phyloP scores from a whole-genome alignment of 2,797 vertebrate species.

The Coranthus polyacanthus region DNA sequence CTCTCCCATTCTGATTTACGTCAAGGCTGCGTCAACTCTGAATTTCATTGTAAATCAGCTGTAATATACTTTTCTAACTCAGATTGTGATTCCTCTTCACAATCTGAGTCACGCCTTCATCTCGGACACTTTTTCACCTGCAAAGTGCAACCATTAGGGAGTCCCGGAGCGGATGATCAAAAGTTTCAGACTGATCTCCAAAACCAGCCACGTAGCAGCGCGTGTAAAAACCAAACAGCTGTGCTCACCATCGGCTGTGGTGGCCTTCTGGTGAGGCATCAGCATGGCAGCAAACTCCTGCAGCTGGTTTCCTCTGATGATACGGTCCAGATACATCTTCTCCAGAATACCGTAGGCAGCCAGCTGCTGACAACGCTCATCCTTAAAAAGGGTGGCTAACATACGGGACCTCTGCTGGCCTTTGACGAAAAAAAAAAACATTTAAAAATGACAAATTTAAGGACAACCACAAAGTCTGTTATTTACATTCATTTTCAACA shows the following conservation, averaged over 20 bases:
- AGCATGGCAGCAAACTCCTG: slow-evolving; percentile 99
- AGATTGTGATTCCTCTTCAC: too few relatives aligned
- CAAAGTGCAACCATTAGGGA: too few relatives aligned
- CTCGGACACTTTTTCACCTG: too few relatives aligned
- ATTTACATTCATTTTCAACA: background rate
- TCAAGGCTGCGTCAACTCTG: too few relatives aligned
- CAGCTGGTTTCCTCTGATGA: slow-evolving; percentile 97
- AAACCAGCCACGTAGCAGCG: too few relatives aligned
- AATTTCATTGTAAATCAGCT: too few relatives aligned
- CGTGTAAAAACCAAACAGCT: background rate
- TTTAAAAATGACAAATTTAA: background rate
- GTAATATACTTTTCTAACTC: too few relatives aligned
- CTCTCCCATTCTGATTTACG: too few relatives aligned
- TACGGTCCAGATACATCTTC: slow-evolving; percentile 99
- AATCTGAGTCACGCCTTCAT: too few relatives aligned
- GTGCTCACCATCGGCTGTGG: slow-evolving; percentile 87
- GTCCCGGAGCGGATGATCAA: too few relatives aligned
- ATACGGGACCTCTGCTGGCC: slow-evolving; percentile 99
- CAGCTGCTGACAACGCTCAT: slow-evolving; percentile 98
- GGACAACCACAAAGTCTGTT: background rate
- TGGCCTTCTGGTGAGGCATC: slow-evolving; percentile 99
- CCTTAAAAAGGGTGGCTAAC: slow-evolving; percentile 99
- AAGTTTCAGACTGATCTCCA: too few relatives aligned
- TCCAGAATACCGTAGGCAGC: slow-evolving; percentile 97
- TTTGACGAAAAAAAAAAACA: slow-evolving; percentile 62